Evolutionary conservation across 1,140 invertebrate species (phyloP), one percentile per base, ranked within the genome.

Genomic region (Papilio machaon): DNA sequence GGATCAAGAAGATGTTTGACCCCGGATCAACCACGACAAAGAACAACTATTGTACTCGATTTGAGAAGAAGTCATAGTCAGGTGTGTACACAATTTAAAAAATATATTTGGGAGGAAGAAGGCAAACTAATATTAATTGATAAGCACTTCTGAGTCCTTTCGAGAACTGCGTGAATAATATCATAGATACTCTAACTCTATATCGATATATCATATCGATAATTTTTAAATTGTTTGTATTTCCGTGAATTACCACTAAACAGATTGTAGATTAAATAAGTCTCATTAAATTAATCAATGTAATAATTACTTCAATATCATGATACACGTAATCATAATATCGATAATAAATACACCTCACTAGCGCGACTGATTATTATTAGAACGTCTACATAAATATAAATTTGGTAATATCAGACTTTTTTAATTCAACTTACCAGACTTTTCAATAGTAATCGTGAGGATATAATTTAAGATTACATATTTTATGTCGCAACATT

Each of bases 51-150:
- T 8, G 94, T 96, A 17, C 84, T 96, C 0, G 95, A 96, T 85
- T 88, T 96, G 30, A 90, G 95, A 80, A 89, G 95, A 83, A 95
- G 95, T 84, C 95, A 96, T 85, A 96, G 95, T 86, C 95, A 96
- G 90, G 95, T 95, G 75, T 76, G 64, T 1, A 64, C 7, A 52
- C 4, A 17, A 17, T 13, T 52, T 17, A 52, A 15, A 52, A 52
- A 52, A 6, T 43, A 6, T 43, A 43, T 43, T 43, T 4, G 2
- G 38, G 4, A 43, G 7, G 4, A 43, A 43, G 23, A 43, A 43
- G 38, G 38, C 4, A 43, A 43, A 43, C 38, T 43, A 43, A 7
- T 43, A 43, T 43, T 7, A 6, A 43, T 43, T 43, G 7, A 6
- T 43, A 2, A 43, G 4, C 38, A 43, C 4, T 43, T 43, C 38